phyloP scores from a whole-genome alignment of 1,140 invertebrate species.

The Panagrolaimus sp. region DNA sequence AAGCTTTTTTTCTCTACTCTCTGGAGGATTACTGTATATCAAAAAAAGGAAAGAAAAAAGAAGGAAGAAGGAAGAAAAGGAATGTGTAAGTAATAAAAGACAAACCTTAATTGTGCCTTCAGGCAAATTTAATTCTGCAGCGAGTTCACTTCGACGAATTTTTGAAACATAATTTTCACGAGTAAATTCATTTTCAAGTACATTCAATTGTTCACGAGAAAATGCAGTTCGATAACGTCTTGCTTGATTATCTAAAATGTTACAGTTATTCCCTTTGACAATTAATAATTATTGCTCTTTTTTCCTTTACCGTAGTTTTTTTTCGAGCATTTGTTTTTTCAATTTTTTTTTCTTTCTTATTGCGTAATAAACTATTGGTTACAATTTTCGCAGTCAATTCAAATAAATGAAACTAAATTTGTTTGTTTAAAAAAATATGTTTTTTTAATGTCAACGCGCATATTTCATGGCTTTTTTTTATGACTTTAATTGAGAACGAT shows the following conservation, averaged over 20 bases:
- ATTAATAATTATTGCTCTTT: too few species aligned
- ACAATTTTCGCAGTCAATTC: too few species aligned
- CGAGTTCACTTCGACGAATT: constrained; percentile 87
- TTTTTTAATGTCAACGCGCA: too few species aligned
- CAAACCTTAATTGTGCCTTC: constrained; percentile 95
- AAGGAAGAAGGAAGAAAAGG: constrained; percentile 6
- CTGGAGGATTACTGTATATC: neutral
- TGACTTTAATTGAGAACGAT: too few species aligned
- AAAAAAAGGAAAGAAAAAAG: neutral
- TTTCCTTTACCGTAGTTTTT: too few species aligned
- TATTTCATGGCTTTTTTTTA: too few species aligned
- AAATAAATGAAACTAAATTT: too few species aligned
- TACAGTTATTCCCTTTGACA: neutral
- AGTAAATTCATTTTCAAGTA: constrained; percentile 93
- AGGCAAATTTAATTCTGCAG: constrained; percentile 81
- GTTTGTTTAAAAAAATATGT: too few species aligned
- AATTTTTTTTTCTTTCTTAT: too few species aligned
- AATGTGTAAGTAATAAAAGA: constrained; percentile 18
- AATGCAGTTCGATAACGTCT: constrained; percentile 93
- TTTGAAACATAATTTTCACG: constrained; percentile 96
- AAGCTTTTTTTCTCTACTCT: constrained; percentile 15
- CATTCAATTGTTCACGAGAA: constrained; percentile 82
- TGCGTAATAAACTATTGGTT: too few species aligned
- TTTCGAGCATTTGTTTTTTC: too few species aligned
- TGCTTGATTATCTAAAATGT: constrained; percentile 61